These are phyloP conservation scores for Lepus timidus DNA, from an alignment of 2,113 vertebrate species.

Conservation along the genomic window DNA sequence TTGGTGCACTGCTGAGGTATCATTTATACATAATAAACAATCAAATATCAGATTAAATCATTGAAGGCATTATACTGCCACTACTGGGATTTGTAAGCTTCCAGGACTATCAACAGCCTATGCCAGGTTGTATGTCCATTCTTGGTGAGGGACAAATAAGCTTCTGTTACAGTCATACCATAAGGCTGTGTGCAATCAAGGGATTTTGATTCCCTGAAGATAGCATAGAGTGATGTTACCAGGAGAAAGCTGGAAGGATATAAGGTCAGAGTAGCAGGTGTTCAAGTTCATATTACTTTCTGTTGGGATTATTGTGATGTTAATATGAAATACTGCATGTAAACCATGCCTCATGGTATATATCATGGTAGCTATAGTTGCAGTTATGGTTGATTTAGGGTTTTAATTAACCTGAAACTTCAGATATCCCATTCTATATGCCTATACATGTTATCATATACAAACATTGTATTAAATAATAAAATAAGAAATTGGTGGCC, in stretches of 20 bases:
- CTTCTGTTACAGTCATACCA: not conserved
- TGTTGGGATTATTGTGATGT: not conserved
- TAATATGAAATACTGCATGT: too few relatives aligned
- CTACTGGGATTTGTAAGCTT: not conserved
- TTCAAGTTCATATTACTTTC: not conserved
- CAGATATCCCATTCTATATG: not conserved
- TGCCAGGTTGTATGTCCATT: not conserved
- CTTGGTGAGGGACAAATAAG: not conserved
- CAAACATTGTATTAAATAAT: not conserved
- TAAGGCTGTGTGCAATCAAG: not conserved
- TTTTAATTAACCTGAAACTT: not conserved
- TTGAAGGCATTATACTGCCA: not conserved
- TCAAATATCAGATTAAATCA: not conserved
- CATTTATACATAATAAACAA: not conserved
- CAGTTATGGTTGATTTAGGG: not conserved
- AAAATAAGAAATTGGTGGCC: not conserved
- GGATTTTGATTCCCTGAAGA: not conserved
- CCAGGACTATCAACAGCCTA: not conserved
- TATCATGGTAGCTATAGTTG: not conserved
- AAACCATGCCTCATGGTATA: too few relatives aligned
- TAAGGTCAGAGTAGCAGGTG: not conserved
- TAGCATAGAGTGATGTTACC: not conserved
- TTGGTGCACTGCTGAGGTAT: not conserved
- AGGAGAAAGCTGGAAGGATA: not conserved
- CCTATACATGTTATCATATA: too few relatives aligned